These are phyloP conservation scores for Danaus chrysippus DNA, from an alignment of 2,888 invertebrate genomes.

Conservation along the genomic window DNA sequence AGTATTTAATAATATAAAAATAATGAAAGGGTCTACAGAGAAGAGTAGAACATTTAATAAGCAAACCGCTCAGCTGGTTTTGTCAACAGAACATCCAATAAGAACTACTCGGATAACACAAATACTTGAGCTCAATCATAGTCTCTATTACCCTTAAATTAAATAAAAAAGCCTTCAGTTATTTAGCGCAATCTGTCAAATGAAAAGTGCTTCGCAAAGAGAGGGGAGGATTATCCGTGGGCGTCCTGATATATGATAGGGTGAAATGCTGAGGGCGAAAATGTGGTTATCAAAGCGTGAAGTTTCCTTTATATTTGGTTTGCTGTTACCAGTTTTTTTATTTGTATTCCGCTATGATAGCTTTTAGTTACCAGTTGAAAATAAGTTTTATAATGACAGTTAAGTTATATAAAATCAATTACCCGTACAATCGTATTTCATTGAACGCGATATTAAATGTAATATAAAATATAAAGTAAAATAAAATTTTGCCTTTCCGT, in stretches of 20 bases:
- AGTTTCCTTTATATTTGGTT: constrained; percentile 21
- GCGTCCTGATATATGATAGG: constrained; percentile 33
- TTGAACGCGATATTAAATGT: no score
- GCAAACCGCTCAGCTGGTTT: constrained; percentile 29
- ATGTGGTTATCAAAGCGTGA: constrained; percentile 23
- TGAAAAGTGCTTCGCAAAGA: constrained; percentile 77
- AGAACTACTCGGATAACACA: constrained; percentile 68
- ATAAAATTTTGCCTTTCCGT: constrained; percentile 9
- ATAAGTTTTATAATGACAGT: neutral
- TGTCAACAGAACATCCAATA: constrained; percentile 64
- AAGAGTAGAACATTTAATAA: constrained; percentile 8
- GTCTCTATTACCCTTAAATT: constrained; percentile 67
- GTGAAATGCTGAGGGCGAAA: constrained; percentile 19
- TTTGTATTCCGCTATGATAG: constrained; percentile 24
- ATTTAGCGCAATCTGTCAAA: constrained; percentile 77
- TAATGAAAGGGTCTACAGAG: neutral
- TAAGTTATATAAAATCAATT: no score
- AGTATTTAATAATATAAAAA: neutral
- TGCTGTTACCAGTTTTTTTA: constrained; percentile 16
- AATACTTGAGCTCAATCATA: constrained; percentile 57
- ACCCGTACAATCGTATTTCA: no score
- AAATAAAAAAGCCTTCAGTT: constrained; percentile 74
- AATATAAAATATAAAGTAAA: neutral
- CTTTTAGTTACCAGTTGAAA: neutral
- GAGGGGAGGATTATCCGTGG: constrained; percentile 69